phyloP scores from a whole-genome alignment of 2,113 vertebrate genomes.

The Heteronetta atricapilla region DNA sequence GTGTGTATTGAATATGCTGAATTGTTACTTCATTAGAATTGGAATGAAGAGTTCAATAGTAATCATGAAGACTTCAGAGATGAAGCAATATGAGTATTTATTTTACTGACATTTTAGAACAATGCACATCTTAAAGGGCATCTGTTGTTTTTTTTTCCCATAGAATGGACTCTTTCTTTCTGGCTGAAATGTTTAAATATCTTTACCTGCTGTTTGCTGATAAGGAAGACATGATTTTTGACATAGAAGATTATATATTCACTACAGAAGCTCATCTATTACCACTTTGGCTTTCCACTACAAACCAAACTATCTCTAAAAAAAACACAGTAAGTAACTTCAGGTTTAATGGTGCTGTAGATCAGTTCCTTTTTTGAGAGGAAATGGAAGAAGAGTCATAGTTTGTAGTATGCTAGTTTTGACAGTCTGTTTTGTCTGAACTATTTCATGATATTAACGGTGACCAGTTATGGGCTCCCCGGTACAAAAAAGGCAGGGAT shows the following conservation, averaged over 20 bases:
- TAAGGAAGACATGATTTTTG: conserved; percentile 90
- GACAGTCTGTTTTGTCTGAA: background rate
- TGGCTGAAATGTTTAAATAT: conserved; percentile 99
- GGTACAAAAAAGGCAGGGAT: no score
- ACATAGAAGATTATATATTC: conserved; percentile 97
- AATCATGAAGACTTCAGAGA: background rate
- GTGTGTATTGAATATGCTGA: background rate
- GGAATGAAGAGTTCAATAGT: background rate
- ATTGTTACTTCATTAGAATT: background rate
- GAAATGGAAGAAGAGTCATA: background rate
- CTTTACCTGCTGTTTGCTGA: conserved; percentile 96
- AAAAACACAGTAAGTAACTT: conserved; percentile 78
- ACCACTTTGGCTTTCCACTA: conserved; percentile 93
- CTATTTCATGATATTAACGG: background rate
- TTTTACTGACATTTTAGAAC: background rate
- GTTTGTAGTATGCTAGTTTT: background rate
- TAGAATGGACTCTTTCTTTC: conserved; percentile 99
- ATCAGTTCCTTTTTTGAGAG: background rate
- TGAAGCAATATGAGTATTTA: background rate
- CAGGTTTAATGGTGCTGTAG: background rate
- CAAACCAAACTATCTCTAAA: conserved; percentile 78
- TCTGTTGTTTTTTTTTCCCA: background rate
- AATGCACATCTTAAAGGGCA: background rate
- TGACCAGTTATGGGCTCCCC: no score
- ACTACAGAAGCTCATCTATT: conserved; percentile 99